Evolutionary conservation across 2,113 vertebrate species (phyloP), one percentile per base, ranked within the genome.

Genomic region (Scomber japonicus): DNA sequence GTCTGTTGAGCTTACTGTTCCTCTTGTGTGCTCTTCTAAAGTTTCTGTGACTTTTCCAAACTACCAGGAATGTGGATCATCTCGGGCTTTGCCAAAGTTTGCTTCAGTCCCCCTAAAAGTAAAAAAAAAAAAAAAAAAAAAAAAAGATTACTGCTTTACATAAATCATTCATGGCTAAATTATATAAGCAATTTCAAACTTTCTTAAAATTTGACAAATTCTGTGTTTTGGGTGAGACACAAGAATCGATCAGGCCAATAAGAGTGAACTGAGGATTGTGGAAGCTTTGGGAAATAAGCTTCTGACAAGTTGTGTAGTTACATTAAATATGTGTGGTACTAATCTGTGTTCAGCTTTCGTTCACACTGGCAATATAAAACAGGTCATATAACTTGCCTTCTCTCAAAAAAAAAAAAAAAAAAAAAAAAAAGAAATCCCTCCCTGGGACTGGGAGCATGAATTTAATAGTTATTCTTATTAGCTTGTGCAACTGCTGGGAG

Each of bases 381-480:
- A 80, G 85, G 83, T 86, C 86, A 87, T 91, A 80, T 85, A 76
- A 90, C 64, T 81, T 50, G 59, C 81, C 63, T 57, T 35, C 56
- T 57, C 56, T 44, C 44, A 6, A 57, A 12, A 30, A 67, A 65
- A 35, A 71, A 84, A 86, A 68, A 2, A 84, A 86, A 68, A 2
- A 6, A 57, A 12, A 30, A 67, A 65, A 35, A 71, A 84, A 86
- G 64, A 2, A 27, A 27, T 21, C 70, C 68, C 13, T 72, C 64
- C 65, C 46, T 50, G 57, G 53, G 72, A 76, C 76, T 54, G 57
- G 46, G 64, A 81, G 56, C 83, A 61, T 45, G 50, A 75, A 71
- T 93, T 88, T 91, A 87, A 91, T 87, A 83, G 82, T 85, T 77
- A 73, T 84, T 87, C 65, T 85, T 80, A 86, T 81, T 84, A 83